phyloP scores from a whole-genome alignment of 2,113 vertebrate species.

The Aptenodytes forsteri region DNA sequence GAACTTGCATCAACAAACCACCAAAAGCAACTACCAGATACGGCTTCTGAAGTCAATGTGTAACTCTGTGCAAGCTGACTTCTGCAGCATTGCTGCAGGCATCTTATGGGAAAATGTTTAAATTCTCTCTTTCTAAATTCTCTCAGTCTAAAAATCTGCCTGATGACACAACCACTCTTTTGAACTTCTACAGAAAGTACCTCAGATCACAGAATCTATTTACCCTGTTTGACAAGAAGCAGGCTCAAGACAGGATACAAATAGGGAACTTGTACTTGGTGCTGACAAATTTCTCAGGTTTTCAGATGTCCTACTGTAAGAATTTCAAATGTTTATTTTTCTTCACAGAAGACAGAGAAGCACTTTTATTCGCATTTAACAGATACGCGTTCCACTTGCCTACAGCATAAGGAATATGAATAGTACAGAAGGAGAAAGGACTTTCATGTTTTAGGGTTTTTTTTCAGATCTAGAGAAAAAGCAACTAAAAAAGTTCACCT shows the following conservation, averaged over 20 bases:
- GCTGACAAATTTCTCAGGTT: background rate
- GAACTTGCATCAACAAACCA: background rate
- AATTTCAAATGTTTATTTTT: background rate
- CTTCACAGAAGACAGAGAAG: background rate
- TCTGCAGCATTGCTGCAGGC: background rate
- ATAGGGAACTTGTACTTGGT: background rate
- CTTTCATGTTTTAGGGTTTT: background rate
- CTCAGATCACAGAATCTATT: background rate
- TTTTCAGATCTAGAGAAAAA: too few species aligned
- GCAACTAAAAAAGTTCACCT: background rate
- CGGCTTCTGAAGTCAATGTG: accelerated
- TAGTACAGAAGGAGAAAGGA: background rate
- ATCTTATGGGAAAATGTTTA: background rate
- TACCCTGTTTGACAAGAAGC: background rate
- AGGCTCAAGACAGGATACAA: background rate
- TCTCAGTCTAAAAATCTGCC: background rate
- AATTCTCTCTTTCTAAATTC: background rate
- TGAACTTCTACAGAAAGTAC: background rate
- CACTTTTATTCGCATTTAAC: background rate
- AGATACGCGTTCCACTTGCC: background rate
- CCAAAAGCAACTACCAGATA: background rate
- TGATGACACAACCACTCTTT: background rate
- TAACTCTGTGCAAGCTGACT: background rate
- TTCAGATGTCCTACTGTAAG: background rate
- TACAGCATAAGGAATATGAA: background rate